A percentile compares a stretch with the other conserved stretches of the same genome.
phyloP scores from a whole-genome alignment of 2,888 invertebrate species.

The Sminthurinus aureus region DNA sequence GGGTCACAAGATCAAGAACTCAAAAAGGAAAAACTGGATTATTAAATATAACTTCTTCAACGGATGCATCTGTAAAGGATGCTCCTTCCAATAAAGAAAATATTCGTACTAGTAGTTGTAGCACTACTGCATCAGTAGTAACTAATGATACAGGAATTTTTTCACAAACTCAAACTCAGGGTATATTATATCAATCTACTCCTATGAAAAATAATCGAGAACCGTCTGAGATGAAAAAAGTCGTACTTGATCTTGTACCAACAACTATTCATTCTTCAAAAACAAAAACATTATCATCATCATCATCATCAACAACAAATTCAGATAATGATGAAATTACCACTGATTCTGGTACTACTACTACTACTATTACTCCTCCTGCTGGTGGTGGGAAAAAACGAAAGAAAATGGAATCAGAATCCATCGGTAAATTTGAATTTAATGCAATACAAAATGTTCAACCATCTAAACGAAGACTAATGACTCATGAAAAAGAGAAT shows the following conservation, averaged over 20 bases:
- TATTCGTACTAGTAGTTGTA: neutral
- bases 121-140: neutral
- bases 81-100: neutral
- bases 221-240: neutral
- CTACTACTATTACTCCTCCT: too few relatives aligned
- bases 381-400: neutral
- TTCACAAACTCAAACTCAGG: neutral
- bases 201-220: neutral
- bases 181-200: too few relatives aligned
- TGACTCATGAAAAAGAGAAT: neutral
- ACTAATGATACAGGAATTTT: neutral
- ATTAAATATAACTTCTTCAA: neutral
- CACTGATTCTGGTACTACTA: neutral
- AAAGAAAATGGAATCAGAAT: neutral
- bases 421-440: neutral
- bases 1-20: conserved; percentile 5
- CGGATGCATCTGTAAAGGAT: neutral
- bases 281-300: too few relatives aligned
- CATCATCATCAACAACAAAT: too few relatives aligned
- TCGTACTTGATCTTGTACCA: too few relatives aligned
- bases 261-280: too few relatives aligned
- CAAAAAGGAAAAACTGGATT: neutral
- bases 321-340: too few relatives aligned
- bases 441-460: neutral
- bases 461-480: neutral